Evolutionary conservation across 2,888 invertebrate species (phyloP).

Genomic region (Liopterus haemorrhoidalis): DNA sequence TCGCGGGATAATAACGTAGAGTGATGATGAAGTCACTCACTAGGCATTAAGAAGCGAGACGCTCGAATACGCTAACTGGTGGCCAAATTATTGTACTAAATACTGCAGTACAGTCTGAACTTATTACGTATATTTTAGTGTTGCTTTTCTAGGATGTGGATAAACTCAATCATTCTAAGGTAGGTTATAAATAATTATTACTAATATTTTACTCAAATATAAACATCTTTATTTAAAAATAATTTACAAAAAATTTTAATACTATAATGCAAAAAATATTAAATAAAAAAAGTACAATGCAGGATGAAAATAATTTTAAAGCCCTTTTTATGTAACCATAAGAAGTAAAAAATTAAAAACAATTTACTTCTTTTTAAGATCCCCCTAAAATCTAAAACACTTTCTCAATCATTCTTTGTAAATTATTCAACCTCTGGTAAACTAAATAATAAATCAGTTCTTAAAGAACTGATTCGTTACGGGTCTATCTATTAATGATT

Average conservation of each 20-base stretch:
- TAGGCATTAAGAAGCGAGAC: too few species aligned
- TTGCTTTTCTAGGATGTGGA: too few species aligned
- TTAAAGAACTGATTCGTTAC: too few species aligned
- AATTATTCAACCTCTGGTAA: not conserved
- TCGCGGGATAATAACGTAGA: too few species aligned
- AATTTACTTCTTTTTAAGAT: conserved; percentile 16
- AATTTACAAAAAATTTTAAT: conserved; percentile 25
- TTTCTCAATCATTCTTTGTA: not conserved
- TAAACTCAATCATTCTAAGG: too few species aligned
- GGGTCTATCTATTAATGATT: conserved; percentile 18
- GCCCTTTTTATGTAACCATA: conserved; percentile 18
- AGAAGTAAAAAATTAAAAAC: conserved; percentile 9
- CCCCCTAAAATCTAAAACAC: conserved; percentile 16
- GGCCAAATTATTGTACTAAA: too few species aligned
- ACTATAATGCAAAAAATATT: conserved; percentile 19
- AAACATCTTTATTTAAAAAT: conserved; percentile 24
- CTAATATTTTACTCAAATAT: conserved; percentile 23
- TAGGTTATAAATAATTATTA: too few species aligned
- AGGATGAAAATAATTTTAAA: conserved; percentile 18
- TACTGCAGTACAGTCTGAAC: too few species aligned
- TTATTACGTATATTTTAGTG: too few species aligned
- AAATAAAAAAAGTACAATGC: conserved; percentile 23
- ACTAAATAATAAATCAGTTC: too few species aligned
- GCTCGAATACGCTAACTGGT: too few species aligned
- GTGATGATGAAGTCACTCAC: too few species aligned